A percentile compares a stretch with the other conserved stretches of the same genome.
Evolutionary conservation across 1,140 invertebrate species (phyloP).

Genomic region (Helicorthomorpha holstii): DNA sequence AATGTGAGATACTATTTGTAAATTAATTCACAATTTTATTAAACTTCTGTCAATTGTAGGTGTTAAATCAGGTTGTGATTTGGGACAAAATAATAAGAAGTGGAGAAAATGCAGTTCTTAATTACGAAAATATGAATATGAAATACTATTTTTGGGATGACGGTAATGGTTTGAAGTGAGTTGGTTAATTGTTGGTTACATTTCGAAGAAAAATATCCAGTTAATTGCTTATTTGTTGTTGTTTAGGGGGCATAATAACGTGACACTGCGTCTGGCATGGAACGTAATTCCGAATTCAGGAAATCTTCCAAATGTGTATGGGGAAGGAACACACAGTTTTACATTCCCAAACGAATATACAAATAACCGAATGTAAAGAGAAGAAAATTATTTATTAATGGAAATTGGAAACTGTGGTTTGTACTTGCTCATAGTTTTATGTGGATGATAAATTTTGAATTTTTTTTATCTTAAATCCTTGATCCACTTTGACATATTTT

Average conservation of each 20-base stretch:
- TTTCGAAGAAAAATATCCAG: not conserved
- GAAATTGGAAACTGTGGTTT: too few relatives aligned
- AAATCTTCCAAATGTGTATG: conserved; percentile 65
- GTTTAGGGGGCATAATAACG: conserved; percentile 71
- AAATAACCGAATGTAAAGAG: conserved; percentile 45
- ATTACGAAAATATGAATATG: conserved; percentile 86
- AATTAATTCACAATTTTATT: not conserved
- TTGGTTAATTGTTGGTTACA: not conserved
- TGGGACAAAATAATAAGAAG: conserved; percentile 98
- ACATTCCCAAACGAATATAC: conserved; percentile 80
- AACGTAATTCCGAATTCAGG: conserved; percentile 99
- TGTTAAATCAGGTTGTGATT: conserved; percentile 56
- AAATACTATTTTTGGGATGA: conserved; percentile 99
- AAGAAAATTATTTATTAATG: too few relatives aligned
- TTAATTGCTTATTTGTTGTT: not conserved
- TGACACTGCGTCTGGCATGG: conserved; percentile 86
- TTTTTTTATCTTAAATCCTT: too few relatives aligned
- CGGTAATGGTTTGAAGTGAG: conserved; percentile 85
- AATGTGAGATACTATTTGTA: conserved; percentile 35
- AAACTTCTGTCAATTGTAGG: conserved; percentile 27
- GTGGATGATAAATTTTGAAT: too few relatives aligned
- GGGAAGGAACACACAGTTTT: conserved; percentile 65
- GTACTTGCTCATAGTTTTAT: too few relatives aligned
- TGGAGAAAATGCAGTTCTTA: conserved; percentile 75
- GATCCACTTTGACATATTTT: too few relatives aligned